phyloP scores from a whole-genome alignment of 1,140 invertebrate species.

The Ooceraea biroi region DNA sequence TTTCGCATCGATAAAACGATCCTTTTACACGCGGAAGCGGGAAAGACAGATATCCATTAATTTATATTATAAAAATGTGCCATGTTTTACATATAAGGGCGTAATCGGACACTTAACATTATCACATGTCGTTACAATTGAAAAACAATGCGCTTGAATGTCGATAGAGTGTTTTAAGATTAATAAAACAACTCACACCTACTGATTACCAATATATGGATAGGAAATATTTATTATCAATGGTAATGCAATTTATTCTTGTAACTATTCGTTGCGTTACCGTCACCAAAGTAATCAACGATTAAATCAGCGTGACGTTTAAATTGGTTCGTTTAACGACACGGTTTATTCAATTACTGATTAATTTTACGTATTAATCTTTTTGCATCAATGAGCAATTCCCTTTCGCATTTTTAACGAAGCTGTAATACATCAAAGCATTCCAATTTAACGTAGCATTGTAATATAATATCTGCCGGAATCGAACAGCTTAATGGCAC shows the following conservation, averaged over 20 bases:
- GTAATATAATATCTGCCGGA: not conserved
- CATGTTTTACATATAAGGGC: not conserved
- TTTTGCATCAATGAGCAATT: not conserved
- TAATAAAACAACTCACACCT: not conserved
- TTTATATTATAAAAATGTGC: not conserved
- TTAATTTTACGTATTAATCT: conserved; percentile 32
- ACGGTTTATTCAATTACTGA: conserved; percentile 7
- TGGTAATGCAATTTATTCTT: not conserved
- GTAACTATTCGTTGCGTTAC: not conserved
- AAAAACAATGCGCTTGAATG: not conserved
- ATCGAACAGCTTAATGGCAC: conserved; percentile 17
- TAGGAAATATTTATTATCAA: not conserved
- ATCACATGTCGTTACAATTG: not conserved
- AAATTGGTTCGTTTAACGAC: not conserved
- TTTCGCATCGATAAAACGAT: not conserved
- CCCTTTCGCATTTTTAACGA: conserved; percentile 9
- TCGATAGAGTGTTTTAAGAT: not conserved
- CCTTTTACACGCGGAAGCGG: not conserved
- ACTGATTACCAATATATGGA: not conserved
- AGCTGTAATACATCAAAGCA: conserved; percentile 32
- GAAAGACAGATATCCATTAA: not conserved
- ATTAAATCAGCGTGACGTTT: not conserved
- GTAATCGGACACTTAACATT: conserved; percentile 4
- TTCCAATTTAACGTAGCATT: not conserved
- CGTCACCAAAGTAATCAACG: not conserved